Base-by-base conservation (phyloP, 2,888 invertebrate genomes). In the Ganaspis brasiliensis region DNA sequence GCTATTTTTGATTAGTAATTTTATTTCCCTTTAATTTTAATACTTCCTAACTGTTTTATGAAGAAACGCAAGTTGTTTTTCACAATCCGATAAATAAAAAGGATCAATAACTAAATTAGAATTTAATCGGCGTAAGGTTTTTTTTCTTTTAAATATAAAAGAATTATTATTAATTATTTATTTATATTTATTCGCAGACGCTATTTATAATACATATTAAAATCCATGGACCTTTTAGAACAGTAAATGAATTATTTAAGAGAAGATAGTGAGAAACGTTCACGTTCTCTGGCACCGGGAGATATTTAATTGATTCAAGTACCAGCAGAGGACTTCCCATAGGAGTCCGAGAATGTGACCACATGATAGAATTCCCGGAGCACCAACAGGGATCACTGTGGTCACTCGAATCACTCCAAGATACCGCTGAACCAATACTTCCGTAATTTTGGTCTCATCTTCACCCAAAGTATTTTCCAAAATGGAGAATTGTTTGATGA, bases 221-320 rank as follows among this genome's bases (percentile, higher is more conserved):
- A 45, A 45, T 9, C 45, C 16, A 52, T 52, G 37, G 19, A 63
- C 19, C n/a, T 10, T 21, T n/a, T n/a, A 12, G 14, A n/a, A n/a
- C 35, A 0, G 14, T 63, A 40, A 40, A 40, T 63, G 37, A 24
- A 21, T 37, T 63, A 40, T 63, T 40, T 10, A 21, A 2, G 21
- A 40, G 37, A 24, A 19, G 40, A 63, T 63, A 21, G 24, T 37
- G 37, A 37, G n/a, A 21, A 40, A 9, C 8, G 14, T 19, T 21
- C 40, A 19, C 19, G 63, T 63, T 37, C 63, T 40, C 40, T 63
- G 40, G 77, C 75, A 79, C 79, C 74, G 76, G 76, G 80, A 86
- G 86, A 88, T 87, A 87, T 89, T 89, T 87, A 88, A 88, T 88
- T 88, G 88, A 88, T 88, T 86, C 83, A 84, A 85, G 87, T 82